Evolutionary conservation across 92 coral and sea anemone species (phyloP).

Genomic region (Palythoa grandiflora): DNA sequence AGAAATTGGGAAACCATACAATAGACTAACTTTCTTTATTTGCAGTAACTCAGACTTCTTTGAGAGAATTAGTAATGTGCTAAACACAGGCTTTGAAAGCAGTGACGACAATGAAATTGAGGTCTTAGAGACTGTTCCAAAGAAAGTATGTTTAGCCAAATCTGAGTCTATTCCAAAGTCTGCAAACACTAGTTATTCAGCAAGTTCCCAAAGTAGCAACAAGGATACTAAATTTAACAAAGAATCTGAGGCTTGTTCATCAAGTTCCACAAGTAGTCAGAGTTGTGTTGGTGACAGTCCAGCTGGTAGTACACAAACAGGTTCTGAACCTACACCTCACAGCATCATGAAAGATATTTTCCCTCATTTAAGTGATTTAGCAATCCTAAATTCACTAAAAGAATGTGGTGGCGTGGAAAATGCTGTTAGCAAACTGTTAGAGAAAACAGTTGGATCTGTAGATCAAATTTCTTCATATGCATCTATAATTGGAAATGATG

Average conservation of each 20-base stretch:
- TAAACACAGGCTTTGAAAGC: slow-evolving; percentile 13
- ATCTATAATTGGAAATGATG: slow-evolving; percentile 49
- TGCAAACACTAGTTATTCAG: slow-evolving; percentile 24
- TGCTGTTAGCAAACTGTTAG: slow-evolving; percentile 73
- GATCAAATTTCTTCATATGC: slow-evolving; percentile 70
- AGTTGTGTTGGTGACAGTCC: slow-evolving; percentile 25
- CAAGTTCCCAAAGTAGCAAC: slow-evolving; percentile 30
- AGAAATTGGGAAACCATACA: slow-evolving; percentile 71
- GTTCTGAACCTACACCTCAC: slow-evolving; percentile 36
- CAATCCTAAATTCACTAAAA: slow-evolving; percentile 52
- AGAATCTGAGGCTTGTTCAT: slow-evolving; percentile 44
- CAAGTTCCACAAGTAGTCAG: slow-evolving; percentile 9
- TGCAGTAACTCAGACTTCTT: slow-evolving; percentile 58
- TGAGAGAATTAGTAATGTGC: slow-evolving; percentile 44
- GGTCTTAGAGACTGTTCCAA: slow-evolving; percentile 45
- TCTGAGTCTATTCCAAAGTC: slow-evolving; percentile 28
- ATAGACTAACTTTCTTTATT: slow-evolving; percentile 60
- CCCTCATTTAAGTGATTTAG: slow-evolving; percentile 55
- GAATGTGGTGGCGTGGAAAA: slow-evolving; percentile 59
- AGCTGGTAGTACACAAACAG: slow-evolving; percentile 24
- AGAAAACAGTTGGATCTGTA: slow-evolving; percentile 41
- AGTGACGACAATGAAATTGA: slow-evolving; percentile 45
- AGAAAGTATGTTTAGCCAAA: slow-evolving; percentile 40
- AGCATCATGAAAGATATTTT: slow-evolving; percentile 54
- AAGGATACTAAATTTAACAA: slow-evolving; percentile 42